These are phyloP conservation scores for Syngnathus floridae DNA, from an alignment of 2,113 vertebrate genomes.

Conservation along the genomic window DNA sequence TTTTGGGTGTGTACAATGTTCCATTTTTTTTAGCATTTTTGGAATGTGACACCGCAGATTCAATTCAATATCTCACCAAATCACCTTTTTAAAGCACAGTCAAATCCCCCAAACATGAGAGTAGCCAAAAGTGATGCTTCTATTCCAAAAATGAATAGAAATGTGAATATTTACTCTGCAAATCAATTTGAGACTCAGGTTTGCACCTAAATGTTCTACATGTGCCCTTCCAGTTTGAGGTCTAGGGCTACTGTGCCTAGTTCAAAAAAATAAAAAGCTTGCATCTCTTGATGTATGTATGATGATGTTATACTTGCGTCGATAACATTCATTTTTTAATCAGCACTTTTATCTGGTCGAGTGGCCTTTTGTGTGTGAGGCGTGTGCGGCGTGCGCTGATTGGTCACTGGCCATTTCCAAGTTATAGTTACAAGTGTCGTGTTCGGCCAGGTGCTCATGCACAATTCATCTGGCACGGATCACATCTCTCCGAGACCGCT, in stretches of 20 bases:
- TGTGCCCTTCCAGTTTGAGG: too few species aligned
- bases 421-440: conserved; percentile 74
- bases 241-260: too few species aligned
- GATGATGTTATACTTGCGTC: not conserved
- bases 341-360: too few species aligned
- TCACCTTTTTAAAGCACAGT: not conserved
- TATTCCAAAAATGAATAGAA: too few species aligned
- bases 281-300: not conserved
- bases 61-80: not conserved
- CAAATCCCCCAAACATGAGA: too few species aligned
- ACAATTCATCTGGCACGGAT: conserved; percentile 78
- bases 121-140: too few species aligned
- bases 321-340: not conserved
- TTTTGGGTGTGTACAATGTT: not conserved
- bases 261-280: too few species aligned
- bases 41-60: not conserved
- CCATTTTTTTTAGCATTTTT: not conserved
- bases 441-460: conserved; percentile 72
- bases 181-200: too few species aligned
- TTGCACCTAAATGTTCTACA: too few species aligned
- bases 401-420: conserved; percentile 17
- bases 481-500: conserved; percentile 70
- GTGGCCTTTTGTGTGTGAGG: not conserved
- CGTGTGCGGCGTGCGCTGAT: not conserved
- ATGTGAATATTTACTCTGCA: too few species aligned